These are phyloP conservation scores for Enhydra lutris DNA, from an alignment of 2,113 vertebrate genomes.

Conservation along the genomic window DNA sequence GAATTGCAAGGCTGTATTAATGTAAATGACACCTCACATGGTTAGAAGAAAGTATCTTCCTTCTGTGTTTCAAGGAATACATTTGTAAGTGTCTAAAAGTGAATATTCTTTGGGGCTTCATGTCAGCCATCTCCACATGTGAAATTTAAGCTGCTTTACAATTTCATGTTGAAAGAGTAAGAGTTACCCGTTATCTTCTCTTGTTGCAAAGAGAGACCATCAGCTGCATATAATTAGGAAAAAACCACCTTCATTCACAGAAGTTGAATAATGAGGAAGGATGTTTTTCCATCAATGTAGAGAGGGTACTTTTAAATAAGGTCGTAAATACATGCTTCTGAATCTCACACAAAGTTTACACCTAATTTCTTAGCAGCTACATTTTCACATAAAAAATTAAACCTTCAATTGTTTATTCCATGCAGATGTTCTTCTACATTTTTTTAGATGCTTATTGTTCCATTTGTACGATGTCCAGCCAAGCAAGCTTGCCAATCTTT, in stretches of 20 bases:
- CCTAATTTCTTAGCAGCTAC: not conserved
- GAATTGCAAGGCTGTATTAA: not conserved
- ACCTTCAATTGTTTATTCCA: not conserved
- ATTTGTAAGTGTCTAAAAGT: not conserved
- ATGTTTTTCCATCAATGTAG: not conserved
- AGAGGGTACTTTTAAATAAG: not conserved
- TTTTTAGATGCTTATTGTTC: not conserved
- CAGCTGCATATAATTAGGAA: not conserved
- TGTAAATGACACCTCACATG: not conserved
- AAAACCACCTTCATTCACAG: not conserved
- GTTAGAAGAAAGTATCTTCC: not conserved
- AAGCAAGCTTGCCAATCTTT: not conserved
- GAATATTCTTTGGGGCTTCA: not conserved
- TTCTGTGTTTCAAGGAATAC: not conserved
- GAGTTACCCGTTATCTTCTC: not conserved
- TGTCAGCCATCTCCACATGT: not conserved
- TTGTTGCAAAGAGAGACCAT: not conserved
- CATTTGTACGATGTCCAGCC: not conserved
- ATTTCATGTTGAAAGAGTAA: not conserved
- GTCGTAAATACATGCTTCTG: not conserved
- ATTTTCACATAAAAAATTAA: not conserved
- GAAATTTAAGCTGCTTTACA: not conserved
- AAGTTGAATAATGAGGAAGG: not conserved
- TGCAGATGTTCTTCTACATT: not conserved
- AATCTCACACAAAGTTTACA: not conserved